Conservation (phyloP, 2,888 invertebrate genomes). For the Nomada fabriciana region DNA sequence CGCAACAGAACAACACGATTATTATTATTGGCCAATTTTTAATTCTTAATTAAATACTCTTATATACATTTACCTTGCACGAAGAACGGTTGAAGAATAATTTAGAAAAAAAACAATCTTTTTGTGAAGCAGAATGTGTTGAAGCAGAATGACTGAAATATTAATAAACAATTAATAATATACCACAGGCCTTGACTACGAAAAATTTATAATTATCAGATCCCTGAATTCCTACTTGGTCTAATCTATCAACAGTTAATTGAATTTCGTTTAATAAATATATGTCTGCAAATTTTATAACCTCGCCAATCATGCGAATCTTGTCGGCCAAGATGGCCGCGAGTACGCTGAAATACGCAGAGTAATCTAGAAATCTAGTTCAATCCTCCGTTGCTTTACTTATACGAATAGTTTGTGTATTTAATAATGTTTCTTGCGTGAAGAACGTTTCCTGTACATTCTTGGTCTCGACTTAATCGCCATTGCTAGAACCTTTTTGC, state of each 20-base stretch:
- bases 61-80: neutral
- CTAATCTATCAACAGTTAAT: neutral
- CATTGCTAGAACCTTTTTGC: neutral
- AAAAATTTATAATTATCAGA: neutral
- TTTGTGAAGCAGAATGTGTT: neutral
- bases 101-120: neutral
- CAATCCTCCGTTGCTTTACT: neutral
- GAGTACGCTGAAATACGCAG: neutral
- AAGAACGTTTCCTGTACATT: too few species aligned
- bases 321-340: neutral
- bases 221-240: neutral
- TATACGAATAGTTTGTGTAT: too few species aligned
- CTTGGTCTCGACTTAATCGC: neutral
- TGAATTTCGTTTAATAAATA: neutral
- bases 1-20: constrained; percentile 14
- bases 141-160: neutral
- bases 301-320: neutral
- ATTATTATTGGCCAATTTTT: neutral
- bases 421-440: too few species aligned
- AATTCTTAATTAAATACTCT: neutral
- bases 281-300: neutral
- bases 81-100: neutral
- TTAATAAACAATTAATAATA: neutral
- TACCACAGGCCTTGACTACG: neutral
- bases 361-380: neutral